Evolutionary conservation across 2,888 invertebrate species (phyloP).

Genomic region (Heliothis peltigera): DNA sequence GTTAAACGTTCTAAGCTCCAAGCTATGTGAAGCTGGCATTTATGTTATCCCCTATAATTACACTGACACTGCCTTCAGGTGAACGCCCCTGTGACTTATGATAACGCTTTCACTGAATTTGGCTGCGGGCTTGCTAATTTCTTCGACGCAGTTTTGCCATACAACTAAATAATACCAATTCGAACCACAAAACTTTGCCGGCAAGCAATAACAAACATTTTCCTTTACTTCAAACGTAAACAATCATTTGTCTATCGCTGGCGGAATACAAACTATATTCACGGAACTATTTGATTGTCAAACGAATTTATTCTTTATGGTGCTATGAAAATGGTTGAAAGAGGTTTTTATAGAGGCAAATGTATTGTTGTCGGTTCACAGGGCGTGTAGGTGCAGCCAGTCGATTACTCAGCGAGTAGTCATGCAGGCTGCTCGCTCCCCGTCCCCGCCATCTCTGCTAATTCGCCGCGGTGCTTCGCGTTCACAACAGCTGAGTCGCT

Average conservation of each 20-base stretch:
- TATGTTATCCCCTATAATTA: constrained; percentile 46
- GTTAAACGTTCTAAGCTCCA: too few relatives aligned
- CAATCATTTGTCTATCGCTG: constrained; percentile 47
- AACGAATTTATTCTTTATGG: constrained; percentile 37
- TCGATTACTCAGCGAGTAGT: constrained; percentile 84
- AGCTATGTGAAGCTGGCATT: constrained; percentile 44
- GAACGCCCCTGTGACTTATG: constrained; percentile 49
- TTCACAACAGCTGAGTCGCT: constrained; percentile 78
- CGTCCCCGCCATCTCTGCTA: constrained; percentile 74
- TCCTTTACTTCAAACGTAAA: constrained; percentile 50
- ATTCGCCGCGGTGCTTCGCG: constrained; percentile 63
- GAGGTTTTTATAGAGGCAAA: constrained; percentile 37
- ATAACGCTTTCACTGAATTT: constrained; percentile 73
- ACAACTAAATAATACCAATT: constrained; percentile 13
- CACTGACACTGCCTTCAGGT: constrained; percentile 39
- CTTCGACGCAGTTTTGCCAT: constrained; percentile 37
- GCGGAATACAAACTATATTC: constrained; percentile 44
- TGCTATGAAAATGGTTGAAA: constrained; percentile 32
- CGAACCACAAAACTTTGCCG: constrained; percentile 32
- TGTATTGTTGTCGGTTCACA: constrained; percentile 64
- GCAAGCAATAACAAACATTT: constrained; percentile 49
- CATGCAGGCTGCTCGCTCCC: constrained; percentile 78
- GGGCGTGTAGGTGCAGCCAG: constrained; percentile 80
- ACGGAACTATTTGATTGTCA: constrained; percentile 15
- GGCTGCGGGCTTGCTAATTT: constrained; percentile 66